phyloP scores from a whole-genome alignment of 2,888 invertebrate species.

The Eilema depressum region DNA sequence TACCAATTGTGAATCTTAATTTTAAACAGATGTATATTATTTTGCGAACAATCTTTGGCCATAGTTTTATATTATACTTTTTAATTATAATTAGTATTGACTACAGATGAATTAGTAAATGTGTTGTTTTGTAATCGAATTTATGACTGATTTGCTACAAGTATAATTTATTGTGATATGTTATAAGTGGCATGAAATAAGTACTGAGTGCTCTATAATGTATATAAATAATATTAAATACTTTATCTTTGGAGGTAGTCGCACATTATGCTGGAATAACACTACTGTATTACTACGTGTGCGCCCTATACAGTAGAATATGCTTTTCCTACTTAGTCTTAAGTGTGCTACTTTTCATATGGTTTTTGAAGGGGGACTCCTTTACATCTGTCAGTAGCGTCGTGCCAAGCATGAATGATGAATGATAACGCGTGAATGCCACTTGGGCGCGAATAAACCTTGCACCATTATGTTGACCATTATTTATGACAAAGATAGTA shows the following conservation, averaged over 20 bases:
- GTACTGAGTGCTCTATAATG: constrained; percentile 7
- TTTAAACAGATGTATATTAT: constrained; percentile 11
- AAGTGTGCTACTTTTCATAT: no score
- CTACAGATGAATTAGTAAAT: background rate
- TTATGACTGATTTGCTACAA: constrained; percentile 14
- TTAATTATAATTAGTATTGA: background rate
- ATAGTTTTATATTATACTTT: background rate
- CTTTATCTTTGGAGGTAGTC: background rate
- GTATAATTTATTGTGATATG: constrained; percentile 20
- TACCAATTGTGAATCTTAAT: background rate
- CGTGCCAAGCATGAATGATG: no score
- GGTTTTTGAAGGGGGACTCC: no score
- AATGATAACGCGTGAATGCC: no score
- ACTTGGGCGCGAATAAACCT: background rate
- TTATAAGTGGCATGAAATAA: constrained; percentile 17
- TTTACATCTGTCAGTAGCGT: no score
- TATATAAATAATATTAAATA: constrained; percentile 16
- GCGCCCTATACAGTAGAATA: background rate
- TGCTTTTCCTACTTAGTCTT: no score
- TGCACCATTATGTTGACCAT: no score
- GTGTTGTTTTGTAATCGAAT: constrained; percentile 12
- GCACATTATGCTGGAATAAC: background rate
- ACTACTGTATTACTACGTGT: background rate
- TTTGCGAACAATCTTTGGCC: constrained; percentile 13
- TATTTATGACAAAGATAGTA: no score